phyloP scores from a whole-genome alignment of 1,140 invertebrate genomes.

The Prorops nasuta region DNA sequence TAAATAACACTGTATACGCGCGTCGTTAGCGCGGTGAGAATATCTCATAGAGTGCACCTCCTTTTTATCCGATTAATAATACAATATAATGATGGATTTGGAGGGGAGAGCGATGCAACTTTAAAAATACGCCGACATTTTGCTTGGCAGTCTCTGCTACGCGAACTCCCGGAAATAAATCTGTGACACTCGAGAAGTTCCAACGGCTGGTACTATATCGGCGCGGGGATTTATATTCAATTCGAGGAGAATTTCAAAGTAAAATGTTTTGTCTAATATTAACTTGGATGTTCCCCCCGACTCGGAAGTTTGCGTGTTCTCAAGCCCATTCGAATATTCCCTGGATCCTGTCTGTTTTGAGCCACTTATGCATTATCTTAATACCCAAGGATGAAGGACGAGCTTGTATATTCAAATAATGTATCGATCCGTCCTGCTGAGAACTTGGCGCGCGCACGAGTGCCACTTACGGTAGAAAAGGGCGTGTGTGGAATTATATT shows the following conservation, averaged over 20 bases:
- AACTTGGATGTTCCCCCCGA: constrained; percentile 9
- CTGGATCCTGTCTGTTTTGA: constrained; percentile 12
- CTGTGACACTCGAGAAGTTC: neutral
- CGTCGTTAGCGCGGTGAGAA: neutral
- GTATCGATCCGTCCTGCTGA: neutral
- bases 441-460: no score
- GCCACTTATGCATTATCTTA: constrained; percentile 21
- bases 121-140: neutral
- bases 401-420: neutral
- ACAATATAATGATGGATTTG: neutral
- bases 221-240: constrained; percentile 30
- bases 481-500: neutral
- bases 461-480: neutral
- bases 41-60: neutral
- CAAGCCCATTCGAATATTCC: constrained; percentile 34
- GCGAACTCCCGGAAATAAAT: neutral
- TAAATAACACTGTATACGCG: constrained; percentile 1
- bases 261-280: constrained; percentile 15
- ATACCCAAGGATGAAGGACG: constrained; percentile 26
- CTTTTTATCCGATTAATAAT: neutral
- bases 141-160: neutral
- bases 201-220: neutral
- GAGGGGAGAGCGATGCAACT: neutral
- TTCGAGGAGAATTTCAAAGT: constrained; percentile 25
- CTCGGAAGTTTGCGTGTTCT: constrained; percentile 18